phyloP scores from a whole-genome alignment of 2,888 invertebrate genomes.

The Eucriotettix oculatus region DNA sequence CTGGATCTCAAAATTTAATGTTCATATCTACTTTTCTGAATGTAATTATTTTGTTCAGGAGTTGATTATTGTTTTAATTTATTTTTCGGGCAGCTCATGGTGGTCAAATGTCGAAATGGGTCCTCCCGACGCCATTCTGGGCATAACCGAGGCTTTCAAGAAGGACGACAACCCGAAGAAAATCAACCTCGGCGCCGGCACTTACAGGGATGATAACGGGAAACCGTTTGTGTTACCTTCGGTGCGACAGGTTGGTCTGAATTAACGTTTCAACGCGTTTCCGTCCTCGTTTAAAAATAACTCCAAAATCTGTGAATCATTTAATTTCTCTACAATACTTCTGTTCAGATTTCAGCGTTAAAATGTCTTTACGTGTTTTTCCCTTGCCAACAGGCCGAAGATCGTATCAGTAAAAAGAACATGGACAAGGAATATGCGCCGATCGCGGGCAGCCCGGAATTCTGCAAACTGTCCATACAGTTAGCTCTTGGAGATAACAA shows the following conservation, averaged over 20 bases:
- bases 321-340: too few relatives aligned
- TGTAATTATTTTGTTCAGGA: too few relatives aligned
- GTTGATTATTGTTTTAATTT: too few relatives aligned
- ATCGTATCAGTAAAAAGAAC: conserved; percentile 42
- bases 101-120: conserved; percentile 88
- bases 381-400: conserved; percentile 53
- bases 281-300: too few relatives aligned
- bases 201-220: conserved; percentile 93
- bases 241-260: conserved; percentile 45
- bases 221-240: conserved; percentile 89
- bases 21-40: too few relatives aligned
- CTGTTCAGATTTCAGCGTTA: too few relatives aligned
- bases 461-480: conserved; percentile 65
- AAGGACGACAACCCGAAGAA: conserved; percentile 80
- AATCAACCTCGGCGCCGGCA: conserved; percentile 90
- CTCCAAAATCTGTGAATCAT: too few relatives aligned
- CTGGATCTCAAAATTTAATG: too few relatives aligned
- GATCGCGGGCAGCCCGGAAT: conserved; percentile 73
- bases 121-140: conserved; percentile 94
- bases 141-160: conserved; percentile 92
- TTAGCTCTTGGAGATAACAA: conserved; percentile 77
- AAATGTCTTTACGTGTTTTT: neutral
- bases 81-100: conserved; percentile 44
- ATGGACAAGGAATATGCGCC: conserved; percentile 92
- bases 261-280: neutral